Evolutionary conservation across 1,140 invertebrate genomes (phyloP).

Genomic region (Drosophila sechellia): DNA sequence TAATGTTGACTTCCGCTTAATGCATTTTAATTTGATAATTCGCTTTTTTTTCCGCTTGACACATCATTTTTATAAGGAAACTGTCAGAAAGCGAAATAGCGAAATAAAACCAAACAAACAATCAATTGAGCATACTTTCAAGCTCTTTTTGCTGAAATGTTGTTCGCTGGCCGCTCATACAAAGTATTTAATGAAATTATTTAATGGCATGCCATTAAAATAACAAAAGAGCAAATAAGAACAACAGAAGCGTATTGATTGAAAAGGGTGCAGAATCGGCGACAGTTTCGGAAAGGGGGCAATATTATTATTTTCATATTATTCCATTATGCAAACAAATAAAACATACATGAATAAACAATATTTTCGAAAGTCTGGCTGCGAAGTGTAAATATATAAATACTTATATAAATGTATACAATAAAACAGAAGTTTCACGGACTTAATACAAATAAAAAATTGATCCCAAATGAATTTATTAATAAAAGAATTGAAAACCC

Average conservation of each 20-base stretch:
- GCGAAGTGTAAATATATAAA: conserved; percentile 61
- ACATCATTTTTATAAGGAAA: conserved; percentile 50
- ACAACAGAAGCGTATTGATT: conserved; percentile 43
- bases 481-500: conserved; percentile 23
- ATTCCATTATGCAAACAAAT: conserved; percentile 40
- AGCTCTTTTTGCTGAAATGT: conserved; percentile 22
- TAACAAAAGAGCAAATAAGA: conserved; percentile 63
- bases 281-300: conserved; percentile 4
- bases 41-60: not conserved
- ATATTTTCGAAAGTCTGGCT: conserved; percentile 55
- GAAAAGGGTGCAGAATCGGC: conserved; percentile 18
- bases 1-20: conserved; percentile 6
- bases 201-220: conserved; percentile 79
- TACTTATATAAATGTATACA: conserved; percentile 45
- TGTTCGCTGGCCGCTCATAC: conserved; percentile 40
- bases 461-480: conserved; percentile 41
- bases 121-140: conserved; percentile 58
- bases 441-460: conserved; percentile 44
- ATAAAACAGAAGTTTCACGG: conserved; percentile 61
- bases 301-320: conserved; percentile 45
- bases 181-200: conserved; percentile 80
- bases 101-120: conserved; percentile 52
- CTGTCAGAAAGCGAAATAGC: conserved; percentile 29
- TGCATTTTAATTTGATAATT: conserved; percentile 1
- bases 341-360: conserved; percentile 67